phyloP scores from a whole-genome alignment of 53 echinoderm and acorn worm species.

The Paracentrotus lividus region DNA sequence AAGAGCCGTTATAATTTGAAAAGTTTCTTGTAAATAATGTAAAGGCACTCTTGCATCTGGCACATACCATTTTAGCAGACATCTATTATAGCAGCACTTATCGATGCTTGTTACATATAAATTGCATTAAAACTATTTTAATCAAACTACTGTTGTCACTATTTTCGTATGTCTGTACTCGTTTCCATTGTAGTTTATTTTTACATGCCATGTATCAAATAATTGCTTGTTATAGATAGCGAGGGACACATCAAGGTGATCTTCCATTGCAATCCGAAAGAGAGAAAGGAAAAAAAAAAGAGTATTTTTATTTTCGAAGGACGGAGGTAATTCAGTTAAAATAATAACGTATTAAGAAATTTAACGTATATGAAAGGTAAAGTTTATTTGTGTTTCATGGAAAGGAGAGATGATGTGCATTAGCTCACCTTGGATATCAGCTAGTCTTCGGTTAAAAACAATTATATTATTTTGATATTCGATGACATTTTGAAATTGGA shows the following conservation, averaged over 20 bases:
- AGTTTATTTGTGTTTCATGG: too few relatives aligned
- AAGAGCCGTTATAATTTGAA: background rate
- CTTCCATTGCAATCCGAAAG: too few relatives aligned
- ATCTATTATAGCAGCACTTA: slow-evolving; percentile 36
- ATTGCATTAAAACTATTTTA: slow-evolving; percentile 63
- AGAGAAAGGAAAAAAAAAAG: too few relatives aligned
- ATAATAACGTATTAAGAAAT: too few relatives aligned
- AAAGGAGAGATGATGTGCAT: too few relatives aligned
- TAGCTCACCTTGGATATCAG: background rate
- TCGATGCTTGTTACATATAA: slow-evolving; percentile 47
- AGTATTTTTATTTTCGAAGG: too few relatives aligned
- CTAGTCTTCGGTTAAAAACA: background rate
- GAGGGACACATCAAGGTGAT: too few relatives aligned
- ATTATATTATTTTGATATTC: background rate
- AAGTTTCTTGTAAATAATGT: slow-evolving; percentile 18
- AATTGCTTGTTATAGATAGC: too few relatives aligned
- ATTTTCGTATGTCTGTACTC: background rate
- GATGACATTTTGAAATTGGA: background rate
- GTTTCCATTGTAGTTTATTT: too few relatives aligned
- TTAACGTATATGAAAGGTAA: too few relatives aligned
- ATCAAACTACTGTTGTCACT: background rate
- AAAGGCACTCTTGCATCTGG: background rate
- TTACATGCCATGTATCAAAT: too few relatives aligned
- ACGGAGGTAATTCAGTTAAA: too few relatives aligned
- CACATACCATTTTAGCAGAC: slow-evolving; percentile 33